Evolutionary conservation across 53 echinoderm and acorn worm species (phyloP), one percentile per base, ranked within the genome.

Genomic region (Stichopus horrens): DNA sequence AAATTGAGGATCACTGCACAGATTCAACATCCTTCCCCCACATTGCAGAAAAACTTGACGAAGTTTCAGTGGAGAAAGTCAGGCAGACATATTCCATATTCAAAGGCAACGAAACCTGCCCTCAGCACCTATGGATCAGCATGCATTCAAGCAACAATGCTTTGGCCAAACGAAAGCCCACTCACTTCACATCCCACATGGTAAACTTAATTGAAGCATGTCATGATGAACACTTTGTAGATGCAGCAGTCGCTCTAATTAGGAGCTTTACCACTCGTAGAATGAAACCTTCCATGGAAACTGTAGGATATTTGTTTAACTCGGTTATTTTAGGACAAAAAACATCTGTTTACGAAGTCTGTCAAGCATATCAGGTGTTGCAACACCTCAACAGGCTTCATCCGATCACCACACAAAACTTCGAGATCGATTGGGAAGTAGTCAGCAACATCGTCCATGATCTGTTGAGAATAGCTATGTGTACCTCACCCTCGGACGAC

Each of bases 381-480:
- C 54, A 54, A 14, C 81, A 81, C 11, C n/a, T 81, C 57, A 56
- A 81, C 19, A 81, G 81, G 9, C 58, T 81, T 10, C 58, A 81
- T 21, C 57, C 81, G 4, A 20, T 81, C n/a, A 58, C 21, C 58
- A 58, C 16, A 21, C 21, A 58, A 81, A 81, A 19, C 4, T 81
- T 81, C 57, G 57, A 81, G 5, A 58, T 53, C 8, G 81, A 81
- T 56, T 81, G 81, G 81, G 81, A 81, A 81, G 55, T 81, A 21
- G 20, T 81, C 13, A 16, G 58, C 8, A 20, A 81, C 4, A 23
- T 81, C 18, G 20, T 81, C 2, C 20, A 4, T 11, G 58, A 21
- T 16, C 19, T 81, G 18, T 16, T 71, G 19, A 18, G 71, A 71
- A 71, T 7, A 18, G 18, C 71, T n/a, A 71, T 18, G 7, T 71